Conservation (phyloP, 2,888 invertebrate genomes). For the Hyposoter didymator region DNA sequence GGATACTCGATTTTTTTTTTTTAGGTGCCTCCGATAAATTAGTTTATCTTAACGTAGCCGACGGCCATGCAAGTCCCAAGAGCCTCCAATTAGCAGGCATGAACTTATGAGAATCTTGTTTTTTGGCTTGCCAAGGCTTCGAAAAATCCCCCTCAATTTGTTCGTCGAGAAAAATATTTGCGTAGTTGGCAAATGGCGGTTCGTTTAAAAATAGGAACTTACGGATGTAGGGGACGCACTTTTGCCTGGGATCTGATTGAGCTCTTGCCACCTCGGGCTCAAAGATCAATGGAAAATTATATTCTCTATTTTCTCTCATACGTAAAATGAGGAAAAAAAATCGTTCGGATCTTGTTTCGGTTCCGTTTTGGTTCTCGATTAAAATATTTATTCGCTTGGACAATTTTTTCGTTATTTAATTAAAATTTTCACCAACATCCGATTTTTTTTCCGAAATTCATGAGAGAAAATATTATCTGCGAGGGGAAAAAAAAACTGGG, state of each 20-base stretch:
- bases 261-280: slow-evolving; percentile 28
- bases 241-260: slow-evolving; percentile 13
- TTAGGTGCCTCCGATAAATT: slow-evolving; percentile 60
- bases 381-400: not conserved
- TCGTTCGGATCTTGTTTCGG: not conserved
- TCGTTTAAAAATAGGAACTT: slow-evolving; percentile 43
- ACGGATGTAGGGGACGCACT: not conserved
- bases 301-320: not conserved
- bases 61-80: slow-evolving; percentile 53
- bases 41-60: slow-evolving; percentile 63
- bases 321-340: not conserved
- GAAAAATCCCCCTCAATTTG: slow-evolving; percentile 19
- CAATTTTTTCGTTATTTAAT: not conserved
- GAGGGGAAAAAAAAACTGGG: slow-evolving; percentile 33
- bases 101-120: slow-evolving; percentile 7
- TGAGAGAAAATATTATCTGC: not conserved
- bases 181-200: slow-evolving; percentile 23
- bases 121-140: not conserved
- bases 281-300: slow-evolving; percentile 1
- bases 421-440: not conserved
- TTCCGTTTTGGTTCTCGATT: not conserved
- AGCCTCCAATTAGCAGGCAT: slow-evolving; percentile 5
- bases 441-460: slow-evolving; percentile 4
- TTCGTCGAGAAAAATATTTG: slow-evolving; percentile 29
- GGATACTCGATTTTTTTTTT: slow-evolving; percentile 45